phyloP scores from a whole-genome alignment of 37 sponge, comb jelly and placozoan genomes.

The Spongia lamella region DNA sequence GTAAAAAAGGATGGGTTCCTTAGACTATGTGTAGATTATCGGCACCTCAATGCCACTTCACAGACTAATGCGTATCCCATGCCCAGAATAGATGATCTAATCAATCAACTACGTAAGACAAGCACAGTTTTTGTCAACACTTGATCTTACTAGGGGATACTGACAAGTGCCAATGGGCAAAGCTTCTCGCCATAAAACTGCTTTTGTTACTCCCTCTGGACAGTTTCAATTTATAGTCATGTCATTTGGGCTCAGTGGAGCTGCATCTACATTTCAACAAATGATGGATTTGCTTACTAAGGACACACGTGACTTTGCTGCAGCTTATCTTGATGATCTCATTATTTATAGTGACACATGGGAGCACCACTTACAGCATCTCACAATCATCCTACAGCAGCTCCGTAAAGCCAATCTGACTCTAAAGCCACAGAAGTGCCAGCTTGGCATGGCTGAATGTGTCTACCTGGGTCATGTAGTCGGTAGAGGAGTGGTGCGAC shows the following conservation, averaged over 20 bases:
- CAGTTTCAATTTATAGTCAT: background rate
- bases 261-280: background rate
- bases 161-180: too few relatives aligned
- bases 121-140: background rate
- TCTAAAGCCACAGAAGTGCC: too few relatives aligned
- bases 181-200: too few relatives aligned
- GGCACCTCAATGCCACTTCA: too few relatives aligned
- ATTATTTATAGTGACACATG: slow-evolving; percentile 4
- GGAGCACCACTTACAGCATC: slow-evolving; percentile 22
- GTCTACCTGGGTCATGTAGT: slow-evolving; percentile 24
- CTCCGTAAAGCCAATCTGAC: slow-evolving; percentile 1
- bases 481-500: slow-evolving; percentile 14
- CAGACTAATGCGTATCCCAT: too few relatives aligned
- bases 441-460: too few relatives aligned
- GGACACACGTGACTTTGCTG: background rate
- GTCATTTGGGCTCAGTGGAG: too few relatives aligned
- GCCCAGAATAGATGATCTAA: too few relatives aligned
- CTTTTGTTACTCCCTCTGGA: too few relatives aligned
- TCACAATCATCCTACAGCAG: background rate
- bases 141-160: slow-evolving; percentile 15
- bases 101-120: too few relatives aligned
- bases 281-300: too few relatives aligned
- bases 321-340: slow-evolving; percentile 27
- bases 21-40: slow-evolving; percentile 2
- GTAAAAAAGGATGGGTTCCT: background rate